Percentiles rank a stretch among this genome's conserved stretches.
Evolutionary conservation across 1,140 invertebrate genomes (phyloP).

Genomic region (Aleiodes sp.): DNA sequence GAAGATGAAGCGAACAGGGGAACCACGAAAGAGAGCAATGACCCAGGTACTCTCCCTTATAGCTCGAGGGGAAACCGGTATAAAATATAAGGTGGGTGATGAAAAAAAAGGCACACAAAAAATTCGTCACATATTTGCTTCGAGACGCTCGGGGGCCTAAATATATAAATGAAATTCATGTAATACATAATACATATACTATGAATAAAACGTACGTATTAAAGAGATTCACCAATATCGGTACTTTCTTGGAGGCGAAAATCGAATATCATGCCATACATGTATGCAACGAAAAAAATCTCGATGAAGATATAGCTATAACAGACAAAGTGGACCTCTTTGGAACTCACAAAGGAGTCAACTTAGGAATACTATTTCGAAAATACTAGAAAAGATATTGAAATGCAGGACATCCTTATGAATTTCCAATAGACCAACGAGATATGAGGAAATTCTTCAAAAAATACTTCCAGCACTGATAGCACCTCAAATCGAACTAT

Average conservation of each 20-base stretch:
- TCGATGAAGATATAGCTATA: background rate
- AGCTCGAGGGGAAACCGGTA: background rate
- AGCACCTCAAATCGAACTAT: no score
- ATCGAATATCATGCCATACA: background rate
- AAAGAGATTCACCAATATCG: background rate
- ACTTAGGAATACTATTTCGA: no score
- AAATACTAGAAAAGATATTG: no score
- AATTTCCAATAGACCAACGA: no score
- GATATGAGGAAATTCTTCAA: no score
- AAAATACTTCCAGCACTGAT: no score
- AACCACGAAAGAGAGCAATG: slow-evolving; percentile 15
- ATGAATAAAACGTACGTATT: background rate
- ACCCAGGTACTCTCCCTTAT: slow-evolving; percentile 3
- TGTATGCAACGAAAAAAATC: background rate
- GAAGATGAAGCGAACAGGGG: background rate
- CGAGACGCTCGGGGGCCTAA: background rate
- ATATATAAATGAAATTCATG: background rate
- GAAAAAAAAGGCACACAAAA: background rate
- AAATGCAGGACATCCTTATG: no score
- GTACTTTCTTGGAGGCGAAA: background rate
- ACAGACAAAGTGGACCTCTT: no score
- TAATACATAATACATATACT: background rate
- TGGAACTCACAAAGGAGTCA: no score
- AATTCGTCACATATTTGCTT: background rate
- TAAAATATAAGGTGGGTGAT: background rate